These are phyloP conservation scores for Podarcis cretensis DNA, from an alignment of 2,113 vertebrate genomes.

Conservation along the genomic window DNA sequence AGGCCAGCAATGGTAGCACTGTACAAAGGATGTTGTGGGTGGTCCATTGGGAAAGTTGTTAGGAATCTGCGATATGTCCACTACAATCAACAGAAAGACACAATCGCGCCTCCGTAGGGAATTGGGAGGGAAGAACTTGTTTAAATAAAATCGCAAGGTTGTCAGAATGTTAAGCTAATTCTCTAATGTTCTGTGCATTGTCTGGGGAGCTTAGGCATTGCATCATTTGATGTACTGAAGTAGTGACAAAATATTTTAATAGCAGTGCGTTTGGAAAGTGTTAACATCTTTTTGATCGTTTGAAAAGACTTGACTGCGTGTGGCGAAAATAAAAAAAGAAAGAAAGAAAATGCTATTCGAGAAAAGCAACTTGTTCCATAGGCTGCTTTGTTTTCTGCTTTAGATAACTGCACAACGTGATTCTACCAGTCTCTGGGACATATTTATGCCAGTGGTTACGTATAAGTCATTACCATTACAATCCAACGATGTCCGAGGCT, in stretches of 20 bases:
- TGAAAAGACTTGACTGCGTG: slow-evolving; percentile 52
- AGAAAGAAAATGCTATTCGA: slow-evolving; percentile 47
- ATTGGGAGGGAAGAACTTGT: slow-evolving; percentile 73
- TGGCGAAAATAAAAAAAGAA: slow-evolving; percentile 55
- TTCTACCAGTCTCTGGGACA: background rate
- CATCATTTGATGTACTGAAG: slow-evolving; percentile 69
- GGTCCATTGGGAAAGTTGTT: slow-evolving; percentile 82
- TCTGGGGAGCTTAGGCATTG: slow-evolving; percentile 69
- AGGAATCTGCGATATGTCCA: slow-evolving; percentile 86
- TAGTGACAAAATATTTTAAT: slow-evolving; percentile 70
- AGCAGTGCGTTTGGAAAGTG: slow-evolving; percentile 61
- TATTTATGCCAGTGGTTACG: background rate
- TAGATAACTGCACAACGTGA: background rate
- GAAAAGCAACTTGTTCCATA: slow-evolving; percentile 31
- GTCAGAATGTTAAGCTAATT: slow-evolving; percentile 76
- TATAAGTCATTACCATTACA: background rate
- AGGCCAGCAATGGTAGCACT: slow-evolving; percentile 78
- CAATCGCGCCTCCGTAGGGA: slow-evolving; percentile 76
- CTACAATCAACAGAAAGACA: slow-evolving; percentile 81
- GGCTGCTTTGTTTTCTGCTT: slow-evolving; percentile 27
- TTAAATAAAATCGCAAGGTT: slow-evolving; percentile 81
- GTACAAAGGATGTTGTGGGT: slow-evolving; percentile 93
- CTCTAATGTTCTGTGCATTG: slow-evolving; percentile 72
- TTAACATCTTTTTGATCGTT: slow-evolving; percentile 66
- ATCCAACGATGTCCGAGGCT: background rate